Conservation (phyloP, 1,140 invertebrate species). For the Dendrolimus kikuchii region DNA sequence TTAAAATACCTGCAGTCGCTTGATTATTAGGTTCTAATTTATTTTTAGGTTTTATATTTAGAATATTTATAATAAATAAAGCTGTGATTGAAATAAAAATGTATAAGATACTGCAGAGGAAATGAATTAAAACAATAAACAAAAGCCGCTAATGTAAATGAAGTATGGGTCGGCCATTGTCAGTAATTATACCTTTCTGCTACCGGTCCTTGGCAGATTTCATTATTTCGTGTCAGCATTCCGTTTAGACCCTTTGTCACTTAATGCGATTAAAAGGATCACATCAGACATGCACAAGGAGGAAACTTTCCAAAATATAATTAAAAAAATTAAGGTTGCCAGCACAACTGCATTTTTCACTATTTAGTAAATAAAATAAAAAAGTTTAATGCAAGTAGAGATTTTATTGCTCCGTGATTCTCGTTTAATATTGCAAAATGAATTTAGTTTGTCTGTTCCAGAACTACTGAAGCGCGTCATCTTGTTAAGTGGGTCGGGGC, state of each 20-base stretch:
- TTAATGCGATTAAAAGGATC: constrained; percentile 49
- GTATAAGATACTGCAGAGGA: too few species aligned
- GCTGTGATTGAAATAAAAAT: background rate
- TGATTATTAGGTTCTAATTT: too few species aligned
- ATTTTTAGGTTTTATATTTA: too few species aligned
- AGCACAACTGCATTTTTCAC: constrained; percentile 9
- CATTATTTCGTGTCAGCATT: constrained; percentile 45
- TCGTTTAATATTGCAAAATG: constrained; percentile 46
- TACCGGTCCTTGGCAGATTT: constrained; percentile 36
- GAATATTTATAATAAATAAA: too few species aligned
- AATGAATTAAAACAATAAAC: constrained; percentile 6
- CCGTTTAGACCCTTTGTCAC: constrained; percentile 37
- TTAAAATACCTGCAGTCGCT: too few species aligned
- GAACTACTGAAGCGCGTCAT: constrained; percentile 93
- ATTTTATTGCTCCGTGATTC: constrained; percentile 31
- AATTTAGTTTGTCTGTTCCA: constrained; percentile 73
- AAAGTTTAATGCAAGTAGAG: constrained; percentile 25
- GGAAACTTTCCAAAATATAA: constrained; percentile 21
- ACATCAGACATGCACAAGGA: constrained; percentile 30
- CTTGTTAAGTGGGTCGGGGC: constrained; percentile 93
- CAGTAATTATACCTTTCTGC: constrained; percentile 32
- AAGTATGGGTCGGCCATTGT: constrained; percentile 36
- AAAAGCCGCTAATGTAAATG: constrained; percentile 24
- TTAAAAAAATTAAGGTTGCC: constrained; percentile 27
- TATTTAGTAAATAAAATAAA: constrained; percentile 16